Evolutionary conservation across 2,888 invertebrate species (phyloP).

Genomic region (Branchellion lobata): DNA sequence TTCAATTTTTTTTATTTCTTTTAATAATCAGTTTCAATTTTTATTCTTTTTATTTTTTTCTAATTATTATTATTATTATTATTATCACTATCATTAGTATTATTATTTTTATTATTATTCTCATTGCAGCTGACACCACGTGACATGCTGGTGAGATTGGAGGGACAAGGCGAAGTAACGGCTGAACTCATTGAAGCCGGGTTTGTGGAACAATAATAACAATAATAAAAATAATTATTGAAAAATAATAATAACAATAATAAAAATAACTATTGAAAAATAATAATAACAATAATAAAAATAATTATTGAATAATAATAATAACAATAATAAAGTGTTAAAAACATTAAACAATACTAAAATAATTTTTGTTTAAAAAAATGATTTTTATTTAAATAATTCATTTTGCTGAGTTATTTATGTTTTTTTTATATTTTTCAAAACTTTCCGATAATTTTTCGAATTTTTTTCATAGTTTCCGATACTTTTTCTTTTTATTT

Average conservation of each 20-base stretch:
- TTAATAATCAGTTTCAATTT: too few relatives aligned
- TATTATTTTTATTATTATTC: constrained; percentile 5
- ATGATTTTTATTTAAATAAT: too few relatives aligned
- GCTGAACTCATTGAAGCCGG: background rate
- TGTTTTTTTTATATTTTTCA: background rate
- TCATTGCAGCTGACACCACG: background rate
- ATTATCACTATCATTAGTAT: background rate
- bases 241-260: background rate
- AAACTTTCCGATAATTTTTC: background rate
- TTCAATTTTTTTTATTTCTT: too few relatives aligned
- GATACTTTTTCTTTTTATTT: background rate
- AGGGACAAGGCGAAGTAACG: background rate
- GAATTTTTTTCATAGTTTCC: background rate
- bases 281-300: background rate
- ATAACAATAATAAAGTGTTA: background rate
- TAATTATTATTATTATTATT: too few relatives aligned
- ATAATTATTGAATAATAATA: constrained; percentile 2
- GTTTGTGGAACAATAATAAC: background rate
- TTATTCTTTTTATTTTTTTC: too few relatives aligned
- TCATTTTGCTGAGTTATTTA: too few relatives aligned
- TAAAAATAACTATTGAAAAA: background rate
- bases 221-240: background rate
- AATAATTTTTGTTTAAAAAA: too few relatives aligned
- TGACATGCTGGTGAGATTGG: background rate
- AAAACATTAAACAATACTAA: too few relatives aligned